Conservation (phyloP, 2,888 invertebrate species). For the Melinaea menophilus region DNA sequence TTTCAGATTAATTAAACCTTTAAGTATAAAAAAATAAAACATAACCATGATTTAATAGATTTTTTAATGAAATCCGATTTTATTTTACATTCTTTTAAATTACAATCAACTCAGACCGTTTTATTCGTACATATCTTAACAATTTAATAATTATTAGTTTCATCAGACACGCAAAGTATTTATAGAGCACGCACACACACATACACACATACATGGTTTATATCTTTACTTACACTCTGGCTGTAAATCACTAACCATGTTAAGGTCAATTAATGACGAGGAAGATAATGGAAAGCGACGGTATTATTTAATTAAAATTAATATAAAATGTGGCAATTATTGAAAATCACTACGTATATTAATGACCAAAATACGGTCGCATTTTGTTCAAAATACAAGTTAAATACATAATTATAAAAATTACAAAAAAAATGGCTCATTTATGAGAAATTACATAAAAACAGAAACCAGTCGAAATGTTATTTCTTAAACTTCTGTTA, state of each 20-base stretch:
- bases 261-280: constrained; percentile 7
- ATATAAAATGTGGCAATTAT: not conserved
- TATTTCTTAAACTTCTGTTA: too few relatives aligned
- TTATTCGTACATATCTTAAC: constrained; percentile 15
- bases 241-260: constrained; percentile 31
- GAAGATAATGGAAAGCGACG: not conserved
- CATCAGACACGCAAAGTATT: constrained; percentile 27
- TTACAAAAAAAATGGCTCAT: too few relatives aligned
- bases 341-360: too few relatives aligned
- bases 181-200: constrained; percentile 13
- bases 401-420: too few relatives aligned
- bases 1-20: not conserved
- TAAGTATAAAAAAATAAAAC: constrained; percentile 10
- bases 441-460: too few relatives aligned
- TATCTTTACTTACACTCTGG: constrained; percentile 12
- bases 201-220: constrained; percentile 15
- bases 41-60: constrained; percentile 38
- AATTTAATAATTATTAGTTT: constrained; percentile 30
- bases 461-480: too few relatives aligned
- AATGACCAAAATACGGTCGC: too few relatives aligned
- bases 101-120: constrained; percentile 58
- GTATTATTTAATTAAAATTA: not conserved
- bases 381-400: too few relatives aligned
- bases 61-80: constrained; percentile 73
- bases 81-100: constrained; percentile 65